Percentiles rank a stretch among this genome's conserved stretches.
phyloP scores from a whole-genome alignment of 1,140 invertebrate genomes.

The Trachymyrmex septentrionalis region DNA sequence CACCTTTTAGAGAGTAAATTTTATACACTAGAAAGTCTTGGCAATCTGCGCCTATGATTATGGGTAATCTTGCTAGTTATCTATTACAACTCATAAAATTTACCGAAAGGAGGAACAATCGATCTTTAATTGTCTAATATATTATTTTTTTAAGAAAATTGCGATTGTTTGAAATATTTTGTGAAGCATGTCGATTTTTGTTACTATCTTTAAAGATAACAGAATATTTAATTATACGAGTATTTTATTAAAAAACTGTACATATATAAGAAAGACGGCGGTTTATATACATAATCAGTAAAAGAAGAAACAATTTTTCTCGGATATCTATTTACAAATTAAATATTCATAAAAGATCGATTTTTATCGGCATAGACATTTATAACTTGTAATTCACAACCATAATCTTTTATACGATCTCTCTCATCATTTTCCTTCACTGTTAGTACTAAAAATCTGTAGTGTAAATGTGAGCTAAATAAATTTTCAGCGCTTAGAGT shows the following conservation, averaged over 20 bases:
- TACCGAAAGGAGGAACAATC: too few relatives aligned
- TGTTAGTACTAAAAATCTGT: too few relatives aligned
- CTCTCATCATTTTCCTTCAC: too few relatives aligned
- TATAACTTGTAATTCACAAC: neutral
- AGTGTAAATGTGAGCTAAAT: too few relatives aligned
- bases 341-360: conserved; percentile 28
- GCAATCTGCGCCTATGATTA: too few relatives aligned
- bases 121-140: neutral
- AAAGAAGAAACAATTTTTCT: conserved; percentile 10
- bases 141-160: conserved; percentile 2
- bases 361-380: neutral
- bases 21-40: too few relatives aligned
- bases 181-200: neutral
- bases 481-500: too few relatives aligned
- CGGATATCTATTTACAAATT: conserved; percentile 26
- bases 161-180: neutral
- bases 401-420: conserved; percentile 12
- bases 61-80: too few relatives aligned
- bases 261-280: conserved; percentile 44
- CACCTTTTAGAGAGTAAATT: too few relatives aligned
- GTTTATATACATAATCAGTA: conserved; percentile 21
- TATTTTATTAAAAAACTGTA: conserved; percentile 48
- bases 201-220: neutral
- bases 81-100: too few relatives aligned
- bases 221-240: neutral